Base-by-base conservation (phyloP, 2,888 invertebrate genomes). In the Nephrocerus scutellatus region DNA sequence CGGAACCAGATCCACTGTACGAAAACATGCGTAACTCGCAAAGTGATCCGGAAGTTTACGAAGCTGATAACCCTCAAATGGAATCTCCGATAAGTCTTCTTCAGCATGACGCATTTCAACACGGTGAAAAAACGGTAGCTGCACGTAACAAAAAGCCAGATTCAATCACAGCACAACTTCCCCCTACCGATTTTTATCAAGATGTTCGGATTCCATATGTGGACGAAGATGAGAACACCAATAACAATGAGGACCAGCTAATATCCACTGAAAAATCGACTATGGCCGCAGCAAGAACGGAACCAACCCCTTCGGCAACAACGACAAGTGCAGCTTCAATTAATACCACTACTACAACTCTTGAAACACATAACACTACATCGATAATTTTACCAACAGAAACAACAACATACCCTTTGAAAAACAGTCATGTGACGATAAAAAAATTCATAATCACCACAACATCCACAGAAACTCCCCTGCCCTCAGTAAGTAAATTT, bases 1-100 rank as follows among this genome's bases (percentile, higher is more conserved):
- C 74, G 0, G 72, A 73, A 46, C 66, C 68, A 15, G 74, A 74
- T 64, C 73, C 74, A 5, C 53, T 72, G 23, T 72, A 71, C 44
- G 46, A 51, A 23, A 50, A 54, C 28, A 4, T 44, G 3, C 49
- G 56, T 32, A 50, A 56, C 39, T 48, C 55, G 6, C 33, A 44
- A 4, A 46, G 52, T 44, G 30, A 31, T 16, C 14, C 3, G 6
- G 33, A 30, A 18, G 14, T 22, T n/a, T 21, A 33, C 14, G 33
- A 21, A 22, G 10, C 16, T 16, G 30, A 31, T 20, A 30, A 44
- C 20, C 42, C 49, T 4, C 50, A 51, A 39, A 22, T 53, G 23
- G 48, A 51, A 29, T 21, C 46, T 13, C 53, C 53, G 5, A 32
- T 40, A 32, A 28, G 5, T 30, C 10, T 22, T 8, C 26, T 36